A percentile compares a stretch with the other conserved stretches of the same genome.
Evolutionary conservation across 2,113 vertebrate species (phyloP).

Genomic region (Mormoops blainvillei): DNA sequence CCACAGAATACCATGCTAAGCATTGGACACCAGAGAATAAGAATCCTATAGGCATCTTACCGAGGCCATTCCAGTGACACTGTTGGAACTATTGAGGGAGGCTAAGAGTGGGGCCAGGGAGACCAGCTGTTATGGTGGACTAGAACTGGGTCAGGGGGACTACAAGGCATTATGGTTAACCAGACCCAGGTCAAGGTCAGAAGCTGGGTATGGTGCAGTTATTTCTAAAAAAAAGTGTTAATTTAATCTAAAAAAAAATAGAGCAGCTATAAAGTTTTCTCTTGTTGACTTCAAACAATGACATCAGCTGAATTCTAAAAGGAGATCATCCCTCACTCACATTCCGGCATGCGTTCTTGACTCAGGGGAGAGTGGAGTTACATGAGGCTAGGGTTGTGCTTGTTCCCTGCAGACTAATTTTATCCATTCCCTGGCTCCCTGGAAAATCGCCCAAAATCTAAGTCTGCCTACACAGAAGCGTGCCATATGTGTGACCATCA

Average conservation of each 20-base stretch:
- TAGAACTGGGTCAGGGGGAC: neutral
- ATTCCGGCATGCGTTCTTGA: neutral
- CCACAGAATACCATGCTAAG: accelerated
- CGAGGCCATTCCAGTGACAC: neutral
- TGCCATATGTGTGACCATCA: too few species aligned
- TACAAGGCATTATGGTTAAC: neutral
- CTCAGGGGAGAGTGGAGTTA: neutral
- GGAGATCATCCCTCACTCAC: neutral
- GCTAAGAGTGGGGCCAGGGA: neutral
- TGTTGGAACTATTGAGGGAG: neutral
- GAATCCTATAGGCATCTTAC: neutral
- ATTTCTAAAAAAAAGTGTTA: neutral
- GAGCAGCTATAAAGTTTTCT: neutral
- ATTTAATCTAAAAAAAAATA: neutral
- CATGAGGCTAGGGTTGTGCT: neutral
- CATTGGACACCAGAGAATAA: neutral
- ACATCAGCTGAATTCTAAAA: neutral
- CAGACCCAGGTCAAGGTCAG: neutral
- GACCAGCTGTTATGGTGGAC: neutral
- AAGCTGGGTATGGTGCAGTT: neutral
- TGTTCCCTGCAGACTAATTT: neutral
- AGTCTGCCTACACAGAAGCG: neutral
- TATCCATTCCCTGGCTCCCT: neutral
- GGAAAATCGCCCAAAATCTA: neutral
- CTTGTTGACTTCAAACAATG: neutral